Evolutionary conservation across 2,797 vertebrate genomes (phyloP).

Genomic region (Monodelphis domestica): DNA sequence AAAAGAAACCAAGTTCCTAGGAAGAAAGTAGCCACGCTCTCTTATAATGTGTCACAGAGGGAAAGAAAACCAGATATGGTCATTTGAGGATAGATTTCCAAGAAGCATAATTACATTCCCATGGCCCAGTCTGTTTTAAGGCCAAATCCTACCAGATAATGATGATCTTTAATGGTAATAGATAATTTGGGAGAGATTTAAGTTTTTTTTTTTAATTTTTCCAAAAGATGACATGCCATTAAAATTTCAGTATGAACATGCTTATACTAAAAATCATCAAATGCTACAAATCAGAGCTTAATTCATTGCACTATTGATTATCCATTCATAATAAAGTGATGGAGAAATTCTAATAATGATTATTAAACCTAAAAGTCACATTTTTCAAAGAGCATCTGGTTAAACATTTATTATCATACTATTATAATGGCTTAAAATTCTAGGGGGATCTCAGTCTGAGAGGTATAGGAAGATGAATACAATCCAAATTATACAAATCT

Average conservation of each 20-base stretch:
- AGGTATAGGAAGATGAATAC: not conserved
- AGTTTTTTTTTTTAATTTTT: no score
- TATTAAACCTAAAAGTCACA: not conserved
- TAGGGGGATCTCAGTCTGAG: not conserved
- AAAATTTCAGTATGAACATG: not conserved
- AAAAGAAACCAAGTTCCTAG: not conserved
- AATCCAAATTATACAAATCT: not conserved
- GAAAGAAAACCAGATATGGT: not conserved
- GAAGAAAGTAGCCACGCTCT: not conserved
- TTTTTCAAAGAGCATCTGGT: not conserved
- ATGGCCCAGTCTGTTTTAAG: not conserved
- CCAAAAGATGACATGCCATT: no score
- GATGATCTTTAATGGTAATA: no score
- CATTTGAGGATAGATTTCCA: not conserved
- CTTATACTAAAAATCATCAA: not conserved
- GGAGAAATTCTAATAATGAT: not conserved
- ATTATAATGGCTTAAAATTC: not conserved
- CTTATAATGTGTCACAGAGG: not conserved
- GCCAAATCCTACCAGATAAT: not conserved
- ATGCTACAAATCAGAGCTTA: not conserved
- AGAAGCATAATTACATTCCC: not conserved
- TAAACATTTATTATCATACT: not conserved
- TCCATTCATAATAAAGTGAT: not conserved
- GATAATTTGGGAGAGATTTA: no score
- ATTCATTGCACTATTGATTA: not conserved